phyloP scores from a whole-genome alignment of 2,113 vertebrate species.

The Scartelaos histophorus region DNA sequence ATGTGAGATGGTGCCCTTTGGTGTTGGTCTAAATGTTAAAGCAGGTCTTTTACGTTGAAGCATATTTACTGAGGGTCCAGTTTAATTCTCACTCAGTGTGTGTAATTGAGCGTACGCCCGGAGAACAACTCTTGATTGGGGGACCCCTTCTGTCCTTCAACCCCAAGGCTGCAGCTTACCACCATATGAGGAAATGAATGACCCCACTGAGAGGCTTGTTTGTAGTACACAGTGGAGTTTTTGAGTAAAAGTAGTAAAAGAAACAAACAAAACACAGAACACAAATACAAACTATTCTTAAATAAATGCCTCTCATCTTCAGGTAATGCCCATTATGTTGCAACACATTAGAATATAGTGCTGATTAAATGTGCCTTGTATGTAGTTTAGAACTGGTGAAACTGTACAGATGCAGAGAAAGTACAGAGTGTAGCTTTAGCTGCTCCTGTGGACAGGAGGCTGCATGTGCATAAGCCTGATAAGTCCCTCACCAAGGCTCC shows the following conservation, averaged over 20 bases:
- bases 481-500: slow-evolving; percentile 27
- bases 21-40: neutral
- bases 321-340: neutral
- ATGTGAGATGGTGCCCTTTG: neutral
- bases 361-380: neutral
- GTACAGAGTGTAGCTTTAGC: slow-evolving; percentile 6
- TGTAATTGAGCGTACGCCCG: too few relatives aligned
- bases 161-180: too few relatives aligned
- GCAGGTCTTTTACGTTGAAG: neutral
- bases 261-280: neutral
- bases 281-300: neutral
- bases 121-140: too few relatives aligned
- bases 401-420: neutral
- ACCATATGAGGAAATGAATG: too few relatives aligned
- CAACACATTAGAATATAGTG: neutral
- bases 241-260: neutral
- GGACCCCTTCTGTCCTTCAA: too few relatives aligned
- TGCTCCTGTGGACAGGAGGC: slow-evolving; percentile 11
- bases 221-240: neutral
- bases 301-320: neutral
- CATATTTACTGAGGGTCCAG: neutral
- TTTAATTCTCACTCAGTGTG: neutral
- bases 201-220: too few relatives aligned
- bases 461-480: slow-evolving; percentile 30
- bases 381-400: neutral